These are phyloP conservation scores for Percina caprodes DNA, from an alignment of 2,113 vertebrate species.

Conservation along the genomic window DNA sequence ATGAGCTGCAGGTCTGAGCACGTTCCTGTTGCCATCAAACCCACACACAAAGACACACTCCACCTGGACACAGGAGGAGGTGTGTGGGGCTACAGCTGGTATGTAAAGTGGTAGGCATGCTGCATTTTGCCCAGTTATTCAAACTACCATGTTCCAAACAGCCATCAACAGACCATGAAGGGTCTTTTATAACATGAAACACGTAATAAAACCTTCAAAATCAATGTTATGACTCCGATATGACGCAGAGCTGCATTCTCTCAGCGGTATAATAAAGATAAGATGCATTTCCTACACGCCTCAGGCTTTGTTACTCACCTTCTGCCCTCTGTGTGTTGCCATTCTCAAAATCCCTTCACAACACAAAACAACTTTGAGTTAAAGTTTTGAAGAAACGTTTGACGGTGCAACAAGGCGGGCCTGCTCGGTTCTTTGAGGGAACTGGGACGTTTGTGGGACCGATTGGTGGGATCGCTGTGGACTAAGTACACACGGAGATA, in stretches of 20 bases:
- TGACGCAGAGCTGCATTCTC: background rate
- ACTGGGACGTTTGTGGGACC: too few species aligned
- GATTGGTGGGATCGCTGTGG: too few species aligned
- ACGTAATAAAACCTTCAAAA: background rate
- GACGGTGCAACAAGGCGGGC: too few species aligned
- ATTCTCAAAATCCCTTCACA: too few species aligned
- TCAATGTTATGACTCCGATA: background rate
- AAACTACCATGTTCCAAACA: background rate
- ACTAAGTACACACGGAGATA: too few species aligned
- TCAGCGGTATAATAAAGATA: too few species aligned
- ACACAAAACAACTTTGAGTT: too few species aligned
- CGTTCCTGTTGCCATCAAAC: conserved; percentile 35
- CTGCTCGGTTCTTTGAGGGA: too few species aligned
- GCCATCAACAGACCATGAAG: background rate
- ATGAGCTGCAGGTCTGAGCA: conserved; percentile 58
- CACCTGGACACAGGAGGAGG: conserved; percentile 25
- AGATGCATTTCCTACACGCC: too few species aligned
- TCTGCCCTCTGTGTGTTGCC: too few species aligned
- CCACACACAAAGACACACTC: conserved; percentile 16
- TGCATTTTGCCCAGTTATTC: background rate
- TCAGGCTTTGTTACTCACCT: too few species aligned
- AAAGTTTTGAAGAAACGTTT: too few species aligned
- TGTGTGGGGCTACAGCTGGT: conserved; percentile 11
- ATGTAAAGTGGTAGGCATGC: conserved; percentile 14
- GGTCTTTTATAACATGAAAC: background rate